A percentile compares a stretch with the other conserved stretches of the same genome.
These are phyloP conservation scores for Neoarius graeffei DNA, from an alignment of 2,113 vertebrate species.

Conservation along the genomic window DNA sequence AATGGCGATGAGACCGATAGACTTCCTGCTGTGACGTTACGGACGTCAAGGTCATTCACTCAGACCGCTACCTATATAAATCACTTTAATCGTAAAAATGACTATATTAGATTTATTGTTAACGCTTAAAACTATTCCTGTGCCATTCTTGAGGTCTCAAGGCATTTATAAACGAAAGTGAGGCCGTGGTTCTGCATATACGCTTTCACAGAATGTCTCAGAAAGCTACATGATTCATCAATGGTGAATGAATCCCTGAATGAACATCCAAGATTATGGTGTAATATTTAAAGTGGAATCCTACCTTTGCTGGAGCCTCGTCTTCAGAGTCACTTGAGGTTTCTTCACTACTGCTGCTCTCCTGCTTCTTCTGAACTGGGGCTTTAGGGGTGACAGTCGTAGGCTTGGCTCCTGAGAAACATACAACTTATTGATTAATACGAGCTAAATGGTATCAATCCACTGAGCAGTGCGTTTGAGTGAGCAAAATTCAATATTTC, in stretches of 20 bases:
- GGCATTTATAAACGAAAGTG: too few species aligned
- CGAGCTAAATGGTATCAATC: neutral
- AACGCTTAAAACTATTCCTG: too few species aligned
- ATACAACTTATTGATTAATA: neutral
- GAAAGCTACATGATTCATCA: neutral
- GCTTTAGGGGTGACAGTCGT: conserved; percentile 55
- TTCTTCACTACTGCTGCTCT: conserved; percentile 72
- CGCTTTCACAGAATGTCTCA: neutral
- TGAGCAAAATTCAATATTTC: neutral
- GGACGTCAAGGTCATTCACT: too few species aligned
- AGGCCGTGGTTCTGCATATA: too few species aligned
- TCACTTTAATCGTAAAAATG: too few species aligned
- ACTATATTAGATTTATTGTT: too few species aligned
- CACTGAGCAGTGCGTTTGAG: too few species aligned
- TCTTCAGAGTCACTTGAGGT: conserved; percentile 76
- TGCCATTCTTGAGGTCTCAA: too few species aligned
- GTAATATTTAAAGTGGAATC: neutral
- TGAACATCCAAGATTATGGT: neutral
- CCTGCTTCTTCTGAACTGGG: conserved; percentile 63
- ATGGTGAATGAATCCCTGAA: neutral
- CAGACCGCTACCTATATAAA: too few species aligned
- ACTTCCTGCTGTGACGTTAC: too few species aligned
- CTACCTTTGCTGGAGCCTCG: conserved; percentile 70
- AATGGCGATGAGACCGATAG: too few species aligned
- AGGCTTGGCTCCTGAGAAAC: conserved; percentile 59